Evolutionary conservation across 2,113 vertebrate species (phyloP), one percentile per base, ranked within the genome.

Genomic region (Taxidea taxus): DNA sequence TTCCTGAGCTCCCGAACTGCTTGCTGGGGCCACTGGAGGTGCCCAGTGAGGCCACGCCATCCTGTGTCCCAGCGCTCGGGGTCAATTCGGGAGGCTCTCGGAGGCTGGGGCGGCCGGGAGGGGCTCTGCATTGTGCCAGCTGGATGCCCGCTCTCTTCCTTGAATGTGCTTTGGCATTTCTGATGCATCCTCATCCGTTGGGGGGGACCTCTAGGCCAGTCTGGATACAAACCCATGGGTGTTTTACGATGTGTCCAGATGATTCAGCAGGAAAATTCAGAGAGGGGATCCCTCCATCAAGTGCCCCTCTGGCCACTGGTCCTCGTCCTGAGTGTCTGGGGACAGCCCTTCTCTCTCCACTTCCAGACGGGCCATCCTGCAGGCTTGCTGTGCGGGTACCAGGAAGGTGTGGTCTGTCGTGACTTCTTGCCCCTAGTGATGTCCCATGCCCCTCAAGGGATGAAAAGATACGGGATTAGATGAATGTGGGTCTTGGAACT

Each of bases 1-100:
- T 66, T 94, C 27, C 42, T 25, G 90, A 96, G 81, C 96, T 86
- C 84, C 90, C 92, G 87, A 91, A 92, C 66, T 88, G 91, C 74
- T 56, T 88, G 90, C 74, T 56, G 87, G 82, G 75, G 58, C 70
- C 86, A 95, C 60, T 20, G 89, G 84, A 84, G 49, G 74, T 95
- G 87, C 96, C 97, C 42, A 18, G 89, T 5, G 2, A 92, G 64
- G 25, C 31, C 37, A 44, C 5, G 4, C 90, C 87, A 94, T 62
- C 75, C 39, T 29, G 49, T 54, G 29, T 15, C 72, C 60, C 34
- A 0, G 91, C 5, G 25, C 49, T 29, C 1, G 31, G 82, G 92
- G 87, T 81, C 84, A 94, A 88, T 58, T 44, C 14, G 34, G 27
- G 74, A 95, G 75, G 92, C 62, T 31, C 87, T 74, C 5, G 2